These are phyloP conservation scores for Orthosia gothica DNA, from an alignment of 2,888 invertebrate species.

Conservation along the genomic window DNA sequence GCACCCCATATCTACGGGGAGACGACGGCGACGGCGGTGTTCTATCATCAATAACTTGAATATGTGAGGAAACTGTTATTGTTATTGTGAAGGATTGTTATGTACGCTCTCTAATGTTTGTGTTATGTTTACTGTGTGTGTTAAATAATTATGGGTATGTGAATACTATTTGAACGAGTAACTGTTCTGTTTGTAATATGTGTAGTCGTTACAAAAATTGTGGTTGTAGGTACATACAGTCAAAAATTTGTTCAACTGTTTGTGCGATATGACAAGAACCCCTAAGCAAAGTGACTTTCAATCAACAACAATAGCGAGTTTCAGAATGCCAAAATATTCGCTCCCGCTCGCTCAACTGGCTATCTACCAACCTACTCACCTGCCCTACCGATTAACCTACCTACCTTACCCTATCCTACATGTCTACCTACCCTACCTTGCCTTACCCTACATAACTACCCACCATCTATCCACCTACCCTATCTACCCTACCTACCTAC, in stretches of 20 bases:
- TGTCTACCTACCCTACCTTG: too few relatives aligned
- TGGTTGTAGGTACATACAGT: background rate
- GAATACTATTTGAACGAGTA: background rate
- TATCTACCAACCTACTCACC: too few relatives aligned
- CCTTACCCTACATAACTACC: too few relatives aligned
- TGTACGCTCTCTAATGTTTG: constrained; percentile 13
- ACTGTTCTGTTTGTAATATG: background rate
- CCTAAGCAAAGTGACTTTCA: too few relatives aligned
- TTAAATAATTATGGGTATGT: constrained; percentile 10
- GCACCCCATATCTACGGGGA: constrained; percentile 79
- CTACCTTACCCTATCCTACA: too few relatives aligned
- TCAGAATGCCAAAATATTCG: too few relatives aligned
- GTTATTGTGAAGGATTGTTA: constrained; percentile 32
- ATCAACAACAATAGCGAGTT: too few relatives aligned
- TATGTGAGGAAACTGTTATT: constrained; percentile 23
- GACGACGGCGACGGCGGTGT: constrained; percentile 48
- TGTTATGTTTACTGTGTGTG: constrained; percentile 13
- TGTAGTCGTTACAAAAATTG: background rate
- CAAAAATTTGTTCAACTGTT: background rate
- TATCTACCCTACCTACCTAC: too few relatives aligned
- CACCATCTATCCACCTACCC: too few relatives aligned
- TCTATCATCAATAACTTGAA: constrained; percentile 54
- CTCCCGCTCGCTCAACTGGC: too few relatives aligned
- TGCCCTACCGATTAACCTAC: too few relatives aligned
- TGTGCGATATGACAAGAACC: too few relatives aligned